phyloP scores from a whole-genome alignment of 2,113 vertebrate genomes.

The Hydrolagus affinis region DNA sequence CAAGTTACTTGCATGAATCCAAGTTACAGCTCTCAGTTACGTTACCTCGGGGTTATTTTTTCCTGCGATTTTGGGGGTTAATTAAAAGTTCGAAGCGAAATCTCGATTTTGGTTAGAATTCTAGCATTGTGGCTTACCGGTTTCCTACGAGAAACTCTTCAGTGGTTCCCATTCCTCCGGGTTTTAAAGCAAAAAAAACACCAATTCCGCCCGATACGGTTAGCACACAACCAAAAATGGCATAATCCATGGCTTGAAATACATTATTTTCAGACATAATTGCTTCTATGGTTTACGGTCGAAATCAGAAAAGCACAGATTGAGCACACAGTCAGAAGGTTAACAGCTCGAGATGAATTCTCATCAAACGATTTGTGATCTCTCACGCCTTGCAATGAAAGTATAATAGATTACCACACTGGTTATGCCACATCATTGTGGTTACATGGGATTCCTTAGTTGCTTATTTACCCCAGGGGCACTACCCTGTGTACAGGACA shows the following conservation, averaged over 20 bases:
- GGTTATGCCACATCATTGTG: background rate
- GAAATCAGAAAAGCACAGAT: background rate
- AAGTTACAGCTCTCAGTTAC: background rate
- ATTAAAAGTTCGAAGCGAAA: no score
- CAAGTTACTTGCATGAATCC: no score
- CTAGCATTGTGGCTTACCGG: background rate
- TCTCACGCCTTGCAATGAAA: background rate
- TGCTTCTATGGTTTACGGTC: background rate
- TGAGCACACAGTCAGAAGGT: no score
- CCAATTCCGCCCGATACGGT: background rate
- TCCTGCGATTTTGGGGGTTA: background rate
- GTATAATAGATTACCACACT: background rate
- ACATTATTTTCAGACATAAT: background rate
- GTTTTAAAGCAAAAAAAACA: background rate
- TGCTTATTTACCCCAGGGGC: no score
- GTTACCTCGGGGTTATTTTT: background rate
- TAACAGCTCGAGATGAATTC: no score
- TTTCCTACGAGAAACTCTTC: constrained; percentile 21
- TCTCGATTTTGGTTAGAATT: background rate
- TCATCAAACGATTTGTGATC: background rate
- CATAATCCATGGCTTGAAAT: constrained; percentile 5
- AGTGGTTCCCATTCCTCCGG: background rate
- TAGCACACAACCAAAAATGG: background rate
- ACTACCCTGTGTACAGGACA: no score
- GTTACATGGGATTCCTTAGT: background rate